Conservation (phyloP, 37 sponge, comb jelly and placozoan species). For the Beroe ovata region DNA sequence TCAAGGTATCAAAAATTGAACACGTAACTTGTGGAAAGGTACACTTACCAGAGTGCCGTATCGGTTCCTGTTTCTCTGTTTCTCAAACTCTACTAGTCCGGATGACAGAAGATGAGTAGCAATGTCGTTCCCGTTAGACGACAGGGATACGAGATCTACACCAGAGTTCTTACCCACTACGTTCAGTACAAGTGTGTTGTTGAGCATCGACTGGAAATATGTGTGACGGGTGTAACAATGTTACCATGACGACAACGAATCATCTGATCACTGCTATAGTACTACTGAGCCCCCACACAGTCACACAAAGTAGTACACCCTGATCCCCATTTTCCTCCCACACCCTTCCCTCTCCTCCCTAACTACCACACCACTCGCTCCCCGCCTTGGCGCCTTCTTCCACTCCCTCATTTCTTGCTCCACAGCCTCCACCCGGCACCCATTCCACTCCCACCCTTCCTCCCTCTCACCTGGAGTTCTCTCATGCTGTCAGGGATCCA, state of each 20-base stretch:
- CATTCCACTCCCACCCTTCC: neutral
- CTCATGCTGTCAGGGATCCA: slow-evolving; percentile 23
- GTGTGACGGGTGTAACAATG: too few relatives aligned
- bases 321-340: too few relatives aligned
- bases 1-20: neutral
- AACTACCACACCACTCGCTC: neutral
- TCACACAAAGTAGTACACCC: too few relatives aligned
- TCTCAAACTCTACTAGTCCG: slow-evolving; percentile 64
- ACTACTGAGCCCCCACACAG: too few relatives aligned
- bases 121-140: slow-evolving; percentile 18
- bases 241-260: too few relatives aligned
- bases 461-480: slow-evolving; percentile 6
- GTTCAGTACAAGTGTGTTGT: slow-evolving; percentile 24
- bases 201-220: neutral
- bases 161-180: slow-evolving; percentile 6
- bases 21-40: neutral
- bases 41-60: slow-evolving; percentile 51
- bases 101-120: slow-evolving; percentile 63
- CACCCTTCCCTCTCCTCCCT: too few relatives aligned
- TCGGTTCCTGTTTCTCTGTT: slow-evolving; percentile 55
- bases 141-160: slow-evolving; percentile 12
- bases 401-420: neutral
- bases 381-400: neutral
- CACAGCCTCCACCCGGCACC: too few relatives aligned
- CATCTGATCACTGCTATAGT: too few relatives aligned